Conservation (phyloP, 2,113 vertebrate genomes). For the Tapirus terrestris region DNA sequence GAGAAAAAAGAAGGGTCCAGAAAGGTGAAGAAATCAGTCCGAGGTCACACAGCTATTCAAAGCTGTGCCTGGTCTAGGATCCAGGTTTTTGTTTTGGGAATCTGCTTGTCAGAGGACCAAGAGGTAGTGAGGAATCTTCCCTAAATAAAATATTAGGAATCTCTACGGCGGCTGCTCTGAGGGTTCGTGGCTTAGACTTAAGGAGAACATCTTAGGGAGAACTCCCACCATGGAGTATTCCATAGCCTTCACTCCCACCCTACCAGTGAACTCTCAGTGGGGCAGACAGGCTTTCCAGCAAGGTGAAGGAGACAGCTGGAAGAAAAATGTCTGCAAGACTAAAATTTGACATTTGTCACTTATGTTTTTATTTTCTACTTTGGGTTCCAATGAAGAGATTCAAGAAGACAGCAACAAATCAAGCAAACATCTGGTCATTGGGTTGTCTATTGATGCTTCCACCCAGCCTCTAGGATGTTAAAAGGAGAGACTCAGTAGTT, state of each 20-base stretch:
- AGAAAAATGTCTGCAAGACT: not conserved
- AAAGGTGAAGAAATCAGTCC: not conserved
- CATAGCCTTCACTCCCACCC: not conserved
- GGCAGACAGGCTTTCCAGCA: not conserved
- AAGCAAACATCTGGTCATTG: not conserved
- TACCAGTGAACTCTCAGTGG: not conserved
- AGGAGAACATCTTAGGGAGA: not conserved
- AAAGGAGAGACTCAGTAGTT: not conserved
- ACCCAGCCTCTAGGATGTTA: slow-evolving; percentile 19
- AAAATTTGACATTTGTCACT: not conserved
- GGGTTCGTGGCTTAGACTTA: not conserved
- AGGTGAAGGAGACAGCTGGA: not conserved
- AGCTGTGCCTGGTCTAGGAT: not conserved
- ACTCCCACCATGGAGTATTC: not conserved
- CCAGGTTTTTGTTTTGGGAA: not conserved
- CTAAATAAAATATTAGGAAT: not conserved
- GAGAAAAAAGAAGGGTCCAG: not conserved
- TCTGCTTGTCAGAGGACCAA: not conserved
- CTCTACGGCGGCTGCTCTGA: not conserved
- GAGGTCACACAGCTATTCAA: slow-evolving; percentile 37
- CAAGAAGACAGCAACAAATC: slow-evolving; percentile 60
- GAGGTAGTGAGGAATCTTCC: not conserved
- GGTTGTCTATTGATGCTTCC: slow-evolving; percentile 37
- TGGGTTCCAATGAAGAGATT: slow-evolving; percentile 32
- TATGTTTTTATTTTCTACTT: slow-evolving; percentile 49